These are phyloP conservation scores for Hedya salicella DNA, from an alignment of 2,888 invertebrate genomes.

Conservation along the genomic window DNA sequence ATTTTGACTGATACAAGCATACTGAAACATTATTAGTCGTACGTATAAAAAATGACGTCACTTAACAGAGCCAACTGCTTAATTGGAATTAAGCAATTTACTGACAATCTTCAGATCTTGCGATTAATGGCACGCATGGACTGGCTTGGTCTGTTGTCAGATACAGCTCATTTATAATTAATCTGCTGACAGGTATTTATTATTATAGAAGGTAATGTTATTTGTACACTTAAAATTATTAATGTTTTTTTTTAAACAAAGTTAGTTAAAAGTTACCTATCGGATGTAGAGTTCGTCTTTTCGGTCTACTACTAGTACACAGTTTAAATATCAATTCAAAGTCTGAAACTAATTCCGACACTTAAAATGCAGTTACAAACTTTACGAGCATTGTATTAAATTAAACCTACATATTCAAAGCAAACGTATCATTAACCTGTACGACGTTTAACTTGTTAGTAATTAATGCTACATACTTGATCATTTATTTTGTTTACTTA, in stretches of 20 bases:
- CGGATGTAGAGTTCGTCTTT: too few relatives aligned
- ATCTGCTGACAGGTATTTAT: too few relatives aligned
- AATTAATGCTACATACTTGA: neutral
- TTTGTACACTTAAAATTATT: too few relatives aligned
- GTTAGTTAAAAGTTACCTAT: too few relatives aligned
- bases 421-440: constrained; percentile 1
- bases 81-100: neutral
- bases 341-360: neutral
- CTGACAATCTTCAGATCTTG: neutral
- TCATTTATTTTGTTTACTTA: neutral
- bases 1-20: too few relatives aligned
- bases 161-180: too few relatives aligned
- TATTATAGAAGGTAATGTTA: too few relatives aligned
- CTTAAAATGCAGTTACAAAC: neutral
- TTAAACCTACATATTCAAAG: neutral
- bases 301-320: neutral
- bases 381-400: neutral
- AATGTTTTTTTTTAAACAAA: too few relatives aligned
- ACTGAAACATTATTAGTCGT: too few relatives aligned
- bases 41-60: neutral
- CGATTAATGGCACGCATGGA: neutral
- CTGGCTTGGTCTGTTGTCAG: neutral
- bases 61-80: neutral
- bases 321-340: neutral
- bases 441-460: neutral